Evolutionary conservation across 2,113 vertebrate species (phyloP).

Genomic region (Cavia aperea): DNA sequence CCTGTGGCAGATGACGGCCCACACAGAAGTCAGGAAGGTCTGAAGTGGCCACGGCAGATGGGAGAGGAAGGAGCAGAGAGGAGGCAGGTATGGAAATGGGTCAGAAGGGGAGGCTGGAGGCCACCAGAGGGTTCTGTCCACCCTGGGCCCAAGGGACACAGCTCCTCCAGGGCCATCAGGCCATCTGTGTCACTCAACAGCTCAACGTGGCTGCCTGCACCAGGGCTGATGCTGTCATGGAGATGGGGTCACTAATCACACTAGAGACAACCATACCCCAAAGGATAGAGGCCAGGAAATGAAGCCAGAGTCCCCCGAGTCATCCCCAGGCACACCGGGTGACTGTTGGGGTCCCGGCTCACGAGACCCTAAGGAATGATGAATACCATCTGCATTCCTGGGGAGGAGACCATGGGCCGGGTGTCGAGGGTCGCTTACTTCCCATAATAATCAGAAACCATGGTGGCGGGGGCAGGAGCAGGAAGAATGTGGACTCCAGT

Average conservation of each 20-base stretch:
- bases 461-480: no score
- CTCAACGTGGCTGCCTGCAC: neutral
- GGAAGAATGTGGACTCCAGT: neutral
- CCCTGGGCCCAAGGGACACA: neutral
- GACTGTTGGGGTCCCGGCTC: neutral
- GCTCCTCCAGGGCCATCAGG: neutral
- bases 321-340: neutral
- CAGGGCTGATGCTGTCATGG: neutral
- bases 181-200: neutral
- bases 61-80: neutral
- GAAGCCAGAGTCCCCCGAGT: neutral
- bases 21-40: neutral
- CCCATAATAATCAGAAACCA: neutral
- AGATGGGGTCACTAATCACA: neutral
- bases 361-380: neutral
- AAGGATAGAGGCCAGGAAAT: neutral
- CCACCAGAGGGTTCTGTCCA: neutral
- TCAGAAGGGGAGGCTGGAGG: neutral
- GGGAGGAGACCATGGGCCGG: neutral
- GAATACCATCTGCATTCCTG: neutral
- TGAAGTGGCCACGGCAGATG: neutral
- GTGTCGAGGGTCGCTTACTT: neutral
- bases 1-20: neutral
- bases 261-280: neutral
- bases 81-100: neutral